Evolutionary conservation across 2,797 vertebrate genomes (phyloP), one percentile per base, ranked within the genome.

Genomic region (Megaceryle alcyon): DNA sequence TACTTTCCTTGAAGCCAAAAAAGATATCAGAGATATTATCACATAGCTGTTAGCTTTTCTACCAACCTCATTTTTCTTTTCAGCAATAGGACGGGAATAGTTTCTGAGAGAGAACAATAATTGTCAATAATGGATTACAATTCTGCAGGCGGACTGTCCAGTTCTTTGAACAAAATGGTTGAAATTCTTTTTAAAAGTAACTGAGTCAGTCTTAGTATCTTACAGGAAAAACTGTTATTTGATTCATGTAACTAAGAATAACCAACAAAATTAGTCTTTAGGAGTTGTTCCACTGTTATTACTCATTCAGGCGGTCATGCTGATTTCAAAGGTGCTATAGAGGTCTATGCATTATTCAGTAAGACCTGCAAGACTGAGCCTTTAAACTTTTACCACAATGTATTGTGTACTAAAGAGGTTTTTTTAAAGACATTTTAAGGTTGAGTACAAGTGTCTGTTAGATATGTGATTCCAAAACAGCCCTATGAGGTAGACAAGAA

Each of bases 11-110:
- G 64, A 96, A 97, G 84, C 49, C 49, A 90, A 95, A 97, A 95
- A 95, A 83, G 81, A 91, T 85, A 91, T 75, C 84, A 90, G 94
- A 97, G 97, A 95, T 94, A 90, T 95, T 92, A 96, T 96, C 82
- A 91, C 37, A 48, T 68, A 69, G 75, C 53, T 6, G 7, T 85
- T 88, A 75, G 71, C 66, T 95, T 96, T 93, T 92, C 79, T 93
- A 75, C 46, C 51, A 69, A 44, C 43, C 92, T 96, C 65, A 88
- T 97, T 97, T 98, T 96, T 93, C 82, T 93, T 89, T 88, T 65
- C 31, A 90, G 75, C 43, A 87, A 91, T 81, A 80, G 41, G 81
- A 72, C 94, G 15, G 82, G 82, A 96, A 80, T 90, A 82, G 14
- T 86, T 95, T 94, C 94, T 94, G 87, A 72, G 83, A 54, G 48